These are phyloP conservation scores for Apteryx owenii DNA, from an alignment of 2,113 vertebrate species.

Conservation along the genomic window DNA sequence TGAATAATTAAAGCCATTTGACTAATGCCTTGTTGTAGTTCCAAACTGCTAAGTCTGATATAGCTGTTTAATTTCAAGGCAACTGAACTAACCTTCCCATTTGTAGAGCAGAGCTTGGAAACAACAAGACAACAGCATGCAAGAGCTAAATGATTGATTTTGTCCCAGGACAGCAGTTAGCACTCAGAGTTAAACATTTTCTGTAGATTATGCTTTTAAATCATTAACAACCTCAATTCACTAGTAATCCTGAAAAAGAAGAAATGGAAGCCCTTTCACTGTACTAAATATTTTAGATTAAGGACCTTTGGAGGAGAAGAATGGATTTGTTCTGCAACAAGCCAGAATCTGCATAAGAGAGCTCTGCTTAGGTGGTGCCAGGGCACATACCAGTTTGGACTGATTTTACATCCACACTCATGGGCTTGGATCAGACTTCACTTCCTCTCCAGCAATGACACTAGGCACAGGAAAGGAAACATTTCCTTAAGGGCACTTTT, in stretches of 20 bases:
- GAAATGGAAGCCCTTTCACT: background rate
- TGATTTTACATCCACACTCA: background rate
- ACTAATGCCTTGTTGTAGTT: constrained; percentile 39
- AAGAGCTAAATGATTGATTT: constrained; percentile 19
- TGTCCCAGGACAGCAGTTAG: constrained; percentile 17
- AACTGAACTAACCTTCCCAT: background rate
- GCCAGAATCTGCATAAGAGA: background rate
- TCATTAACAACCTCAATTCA: background rate
- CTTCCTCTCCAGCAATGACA: background rate
- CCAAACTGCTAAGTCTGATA: constrained; percentile 42
- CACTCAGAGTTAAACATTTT: constrained; percentile 9
- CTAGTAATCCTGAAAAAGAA: background rate
- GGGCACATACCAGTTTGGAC: background rate
- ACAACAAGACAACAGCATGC: background rate
- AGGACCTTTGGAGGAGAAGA: background rate
- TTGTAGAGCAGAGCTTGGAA: constrained; percentile 4
- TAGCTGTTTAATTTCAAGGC: constrained; percentile 65
- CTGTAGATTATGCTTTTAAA: constrained; percentile 20
- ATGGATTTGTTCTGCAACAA: background rate
- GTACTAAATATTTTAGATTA: background rate
- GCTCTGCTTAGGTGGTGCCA: background rate
- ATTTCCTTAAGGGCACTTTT: background rate
- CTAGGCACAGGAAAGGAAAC: background rate
- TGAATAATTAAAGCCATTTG: constrained; percentile 59
- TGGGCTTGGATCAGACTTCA: background rate